Base-by-base conservation (phyloP, 2,113 vertebrate genomes). In the Eira barbara region DNA sequence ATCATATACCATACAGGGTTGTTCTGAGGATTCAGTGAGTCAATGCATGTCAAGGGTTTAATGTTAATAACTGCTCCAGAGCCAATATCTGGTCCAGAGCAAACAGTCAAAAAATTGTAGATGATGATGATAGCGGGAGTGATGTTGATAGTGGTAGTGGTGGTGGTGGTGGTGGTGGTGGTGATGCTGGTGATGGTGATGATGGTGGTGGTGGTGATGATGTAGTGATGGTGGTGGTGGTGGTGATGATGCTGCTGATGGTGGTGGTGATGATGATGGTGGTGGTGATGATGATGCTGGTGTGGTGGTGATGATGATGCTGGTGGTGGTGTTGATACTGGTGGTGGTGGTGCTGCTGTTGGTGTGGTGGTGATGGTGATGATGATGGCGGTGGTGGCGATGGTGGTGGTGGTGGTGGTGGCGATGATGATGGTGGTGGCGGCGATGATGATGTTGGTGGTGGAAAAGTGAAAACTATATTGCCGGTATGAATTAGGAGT, bases 181-280 rank as follows among this genome's bases (percentile, higher is more conserved):
- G 0, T 7, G 21, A 4, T 55, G 14, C 0, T 81, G 23, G 2
- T 86, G 61, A 0, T 27, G 4, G 1, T 80, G 23, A 0, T 36
- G 6, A 1, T 80, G 14, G 0, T 81, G 23, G 7, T 86, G 52
- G 2, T 39, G 4, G 1, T 85, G 17, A 1, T 7, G 17, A 1
- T 80, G n/a, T n/a, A n/a, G 2, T 67, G 39, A 1, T 7, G 17
- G 2, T 80, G 31, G 0, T 61, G 39, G 0, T 79, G 42, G 0
- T 47, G 29, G 0, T 74, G 25, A 0, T 88, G 15, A 3, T 57
- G 36, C 0, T 47, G 7, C 1, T 14, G 14, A 0, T 52, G 18
- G 0, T 65, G 45, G 0, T 86, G 39, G 1, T 65, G 13, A 0
- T 36, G 21, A 0, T 12, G 18, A 0, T 74, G 52, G 3, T 59